phyloP scores from a whole-genome alignment of 2,113 vertebrate genomes.

The Sapayoa aenigma region DNA sequence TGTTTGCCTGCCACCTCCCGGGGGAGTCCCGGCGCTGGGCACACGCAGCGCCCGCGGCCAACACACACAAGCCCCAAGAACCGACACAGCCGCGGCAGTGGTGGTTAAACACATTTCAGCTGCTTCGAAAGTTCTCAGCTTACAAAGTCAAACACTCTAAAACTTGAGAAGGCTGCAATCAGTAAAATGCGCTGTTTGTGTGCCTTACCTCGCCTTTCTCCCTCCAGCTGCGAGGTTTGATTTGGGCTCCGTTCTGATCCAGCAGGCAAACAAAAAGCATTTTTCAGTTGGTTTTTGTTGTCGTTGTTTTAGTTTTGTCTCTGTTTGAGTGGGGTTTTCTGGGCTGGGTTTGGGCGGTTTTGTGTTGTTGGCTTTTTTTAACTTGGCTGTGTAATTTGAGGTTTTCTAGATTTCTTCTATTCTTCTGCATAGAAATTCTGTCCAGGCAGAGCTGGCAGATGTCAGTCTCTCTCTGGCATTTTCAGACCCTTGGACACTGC shows the following conservation, averaged over 20 bases:
- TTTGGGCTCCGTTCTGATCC: not conserved
- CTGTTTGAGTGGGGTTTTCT: too few relatives aligned
- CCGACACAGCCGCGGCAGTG: accelerated
- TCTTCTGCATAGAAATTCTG: not conserved
- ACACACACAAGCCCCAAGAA: accelerated
- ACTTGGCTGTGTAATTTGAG: not conserved
- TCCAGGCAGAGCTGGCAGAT: not conserved
- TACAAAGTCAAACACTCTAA: not conserved
- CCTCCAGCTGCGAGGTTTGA: not conserved
- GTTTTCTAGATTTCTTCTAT: not conserved
- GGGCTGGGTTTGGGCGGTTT: too few relatives aligned
- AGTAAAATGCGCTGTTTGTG: not conserved
- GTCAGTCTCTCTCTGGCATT: accelerated
- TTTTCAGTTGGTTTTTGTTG: not conserved
- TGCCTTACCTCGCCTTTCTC: not conserved
- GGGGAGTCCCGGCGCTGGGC: not conserved
- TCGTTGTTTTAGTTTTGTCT: accelerated
- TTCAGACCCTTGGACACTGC: not conserved
- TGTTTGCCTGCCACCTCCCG: slow-evolving; percentile 71
- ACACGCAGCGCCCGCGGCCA: not conserved
- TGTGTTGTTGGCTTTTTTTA: not conserved
- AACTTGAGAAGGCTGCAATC: not conserved
- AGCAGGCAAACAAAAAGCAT: not conserved
- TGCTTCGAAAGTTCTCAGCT: not conserved
- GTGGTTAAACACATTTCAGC: accelerated